Percentiles rank a stretch among this genome's conserved stretches.
Conservation (phyloP, 2,797 vertebrate species). For the Aplochiton taeniatus region DNA sequence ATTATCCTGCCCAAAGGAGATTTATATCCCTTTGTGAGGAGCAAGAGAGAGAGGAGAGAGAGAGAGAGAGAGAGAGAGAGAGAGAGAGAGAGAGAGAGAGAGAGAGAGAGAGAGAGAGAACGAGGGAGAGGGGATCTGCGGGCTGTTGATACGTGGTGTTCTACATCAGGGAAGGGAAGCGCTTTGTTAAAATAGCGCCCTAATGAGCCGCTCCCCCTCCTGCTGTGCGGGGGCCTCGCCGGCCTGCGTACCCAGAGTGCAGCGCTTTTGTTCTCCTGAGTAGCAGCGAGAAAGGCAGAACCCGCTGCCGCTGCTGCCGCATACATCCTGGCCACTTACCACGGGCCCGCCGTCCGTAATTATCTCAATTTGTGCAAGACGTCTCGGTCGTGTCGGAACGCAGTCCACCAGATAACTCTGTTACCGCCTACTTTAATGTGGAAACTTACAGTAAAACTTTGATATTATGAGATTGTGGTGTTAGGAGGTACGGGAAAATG, state of each 20-base stretch:
- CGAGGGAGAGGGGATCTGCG: conserved; percentile 42
- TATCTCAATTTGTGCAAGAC: conserved; percentile 41
- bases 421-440: not conserved
- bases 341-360: conserved; percentile 33
- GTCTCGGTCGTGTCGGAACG: conserved; percentile 25
- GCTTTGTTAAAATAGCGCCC: conserved; percentile 69
- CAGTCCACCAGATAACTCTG: conserved; percentile 17
- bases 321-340: conserved; percentile 33
- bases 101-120: conserved; percentile 39
- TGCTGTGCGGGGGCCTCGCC: conserved; percentile 31
- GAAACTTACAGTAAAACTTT: not conserved
- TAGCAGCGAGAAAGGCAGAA: conserved; percentile 27
- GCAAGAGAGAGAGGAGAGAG: not conserved
- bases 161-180: conserved; percentile 47
- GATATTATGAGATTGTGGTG: not conserved
- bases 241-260: conserved; percentile 49
- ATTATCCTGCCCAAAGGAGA: conserved; percentile 77
- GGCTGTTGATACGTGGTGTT: conserved; percentile 42
- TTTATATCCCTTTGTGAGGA: conserved; percentile 62
- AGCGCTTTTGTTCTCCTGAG: conserved; percentile 52
- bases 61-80: conserved; percentile 15
- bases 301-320: conserved; percentile 8
- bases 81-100: conserved; percentile 49
- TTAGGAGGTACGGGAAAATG: too few relatives aligned
- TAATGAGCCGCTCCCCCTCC: conserved; percentile 62